Evolutionary conservation across 2,888 invertebrate genomes (phyloP), one percentile per base, ranked within the genome.

Genomic region (Andrena minutula): DNA sequence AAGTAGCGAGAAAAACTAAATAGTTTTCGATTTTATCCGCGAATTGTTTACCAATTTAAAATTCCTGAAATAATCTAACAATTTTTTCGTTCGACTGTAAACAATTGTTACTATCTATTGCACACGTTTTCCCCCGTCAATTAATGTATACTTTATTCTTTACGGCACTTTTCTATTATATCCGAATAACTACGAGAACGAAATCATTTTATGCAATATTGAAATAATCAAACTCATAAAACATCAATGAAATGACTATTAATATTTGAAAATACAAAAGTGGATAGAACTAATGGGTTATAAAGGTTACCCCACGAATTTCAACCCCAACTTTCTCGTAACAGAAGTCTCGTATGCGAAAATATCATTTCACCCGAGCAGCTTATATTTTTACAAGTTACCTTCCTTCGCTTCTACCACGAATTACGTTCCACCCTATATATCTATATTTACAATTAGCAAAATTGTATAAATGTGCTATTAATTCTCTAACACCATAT

Each of bases 401-500:
- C n/a, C n/a, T 60, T 23, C 20, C 20, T 20, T 53, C 30, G 30
- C 0, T 30, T 30, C 30, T 60, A 16, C 26, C 58, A 58, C 58
- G 58, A 60, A 60, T n/a, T 32, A 58, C 58, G 28, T 2, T n/a
- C 28, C 12, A 16, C 10, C 60, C 2, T 20, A 8, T 16, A 41
- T 56, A 28, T 3, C 30, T 30, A 58, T 16, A 28, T 60, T 60
- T 60, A 30, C n/a, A 60, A 60, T 30, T 28, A 60, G 30, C 28
- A 60, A 12, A 16, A 30, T 32, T 16, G 16, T 60, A 60, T 28
- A 60, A n/a, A 28, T n/a, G 20, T 16, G 28, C 16, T 16, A 16
- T 60, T 60, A 30, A 32, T 76, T 65, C 16, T 10, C 49, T 60
- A 35, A 23, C 28, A 49, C 20, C 26, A 70, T 56, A 23, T 75